These are phyloP conservation scores for Neomorphus geoffroyi DNA, from an alignment of 2,797 vertebrate genomes.

Conservation along the genomic window DNA sequence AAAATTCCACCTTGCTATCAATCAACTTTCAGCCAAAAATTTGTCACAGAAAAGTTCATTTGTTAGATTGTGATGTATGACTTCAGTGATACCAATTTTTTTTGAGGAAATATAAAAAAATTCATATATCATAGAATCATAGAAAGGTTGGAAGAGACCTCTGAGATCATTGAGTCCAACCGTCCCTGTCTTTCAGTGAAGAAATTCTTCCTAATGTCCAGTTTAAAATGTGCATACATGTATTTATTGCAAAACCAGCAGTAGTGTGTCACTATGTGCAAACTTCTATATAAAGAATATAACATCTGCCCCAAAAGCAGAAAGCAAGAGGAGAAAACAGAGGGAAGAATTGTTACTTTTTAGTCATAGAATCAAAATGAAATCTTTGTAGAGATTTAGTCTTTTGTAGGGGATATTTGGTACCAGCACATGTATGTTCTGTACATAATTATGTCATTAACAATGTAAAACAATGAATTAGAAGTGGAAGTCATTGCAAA, in stretches of 20 bases:
- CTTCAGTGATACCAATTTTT: background rate
- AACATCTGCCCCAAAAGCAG: background rate
- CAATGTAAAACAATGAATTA: background rate
- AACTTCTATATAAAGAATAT: background rate
- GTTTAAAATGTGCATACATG: rapidly evolving
- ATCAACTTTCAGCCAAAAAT: background rate
- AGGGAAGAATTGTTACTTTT: background rate
- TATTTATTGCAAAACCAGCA: background rate
- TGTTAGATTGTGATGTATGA: background rate
- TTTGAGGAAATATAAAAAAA: background rate
- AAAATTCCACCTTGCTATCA: background rate
- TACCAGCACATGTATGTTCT: background rate
- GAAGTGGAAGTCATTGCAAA: background rate
- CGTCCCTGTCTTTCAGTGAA: too few species aligned
- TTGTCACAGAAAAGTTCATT: background rate
- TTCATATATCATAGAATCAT: background rate
- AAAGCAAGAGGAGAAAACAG: background rate
- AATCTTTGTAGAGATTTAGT: background rate
- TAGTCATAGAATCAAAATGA: background rate
- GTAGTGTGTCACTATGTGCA: background rate
- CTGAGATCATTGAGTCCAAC: too few species aligned
- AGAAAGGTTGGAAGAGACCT: too few species aligned
- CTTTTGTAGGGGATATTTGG: background rate
- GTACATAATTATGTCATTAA: background rate
- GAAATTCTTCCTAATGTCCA: too few species aligned